Percentiles rank a stretch among this genome's conserved stretches.
Evolutionary conservation across 2,113 vertebrate genomes (phyloP).

Genomic region (Anas platyrhynchos): DNA sequence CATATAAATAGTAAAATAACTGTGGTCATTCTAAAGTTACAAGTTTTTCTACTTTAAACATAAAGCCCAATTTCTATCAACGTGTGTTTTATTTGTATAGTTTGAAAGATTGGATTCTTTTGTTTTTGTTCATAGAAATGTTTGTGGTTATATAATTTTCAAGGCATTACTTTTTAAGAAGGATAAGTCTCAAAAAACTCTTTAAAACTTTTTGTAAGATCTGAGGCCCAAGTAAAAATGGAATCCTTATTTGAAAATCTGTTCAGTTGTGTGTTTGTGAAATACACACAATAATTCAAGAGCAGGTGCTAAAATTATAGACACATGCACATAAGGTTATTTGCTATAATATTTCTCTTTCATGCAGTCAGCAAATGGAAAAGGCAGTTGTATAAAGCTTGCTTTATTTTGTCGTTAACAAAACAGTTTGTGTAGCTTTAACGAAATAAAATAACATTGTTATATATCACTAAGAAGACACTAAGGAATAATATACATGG

Average conservation of each 20-base stretch:
- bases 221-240: background rate
- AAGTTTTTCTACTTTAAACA: background rate
- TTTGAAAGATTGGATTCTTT: background rate
- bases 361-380: background rate
- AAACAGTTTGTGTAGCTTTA: background rate
- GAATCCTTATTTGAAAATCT: background rate
- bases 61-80: background rate
- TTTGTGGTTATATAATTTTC: background rate
- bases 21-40: background rate
- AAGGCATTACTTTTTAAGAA: background rate
- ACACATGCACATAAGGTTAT: background rate
- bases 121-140: background rate
- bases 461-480: background rate
- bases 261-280: background rate
- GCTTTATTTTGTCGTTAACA: conserved; percentile 28
- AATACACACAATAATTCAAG: background rate
- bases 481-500: background rate
- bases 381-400: background rate
- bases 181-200: background rate
- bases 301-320: background rate
- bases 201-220: background rate
- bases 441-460: background rate
- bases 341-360: background rate
- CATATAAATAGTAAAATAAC: background rate
- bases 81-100: background rate